Evolutionary conservation across 2,113 vertebrate species (phyloP).

Genomic region (Pogonocichla stellata): DNA sequence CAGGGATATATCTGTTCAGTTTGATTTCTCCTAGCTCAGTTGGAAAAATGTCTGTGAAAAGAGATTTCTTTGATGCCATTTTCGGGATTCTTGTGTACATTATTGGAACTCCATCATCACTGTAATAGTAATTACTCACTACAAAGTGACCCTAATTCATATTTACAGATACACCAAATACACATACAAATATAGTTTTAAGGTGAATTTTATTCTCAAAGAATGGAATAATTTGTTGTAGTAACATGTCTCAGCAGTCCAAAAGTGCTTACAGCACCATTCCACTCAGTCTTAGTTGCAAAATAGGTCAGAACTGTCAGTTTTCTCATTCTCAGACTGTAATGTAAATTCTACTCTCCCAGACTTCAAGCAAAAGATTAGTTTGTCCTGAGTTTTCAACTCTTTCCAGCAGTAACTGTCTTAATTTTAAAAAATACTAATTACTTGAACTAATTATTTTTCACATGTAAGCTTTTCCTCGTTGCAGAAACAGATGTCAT

Average conservation of each 20-base stretch:
- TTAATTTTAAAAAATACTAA: background rate
- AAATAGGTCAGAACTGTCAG: conserved; percentile 13
- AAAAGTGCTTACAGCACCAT: background rate
- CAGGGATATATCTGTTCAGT: background rate
- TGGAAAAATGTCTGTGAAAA: background rate
- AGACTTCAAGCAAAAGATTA: background rate
- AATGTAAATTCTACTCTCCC: background rate
- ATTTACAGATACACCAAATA: background rate
- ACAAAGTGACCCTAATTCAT: background rate
- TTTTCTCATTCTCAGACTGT: background rate
- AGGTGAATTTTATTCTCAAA: background rate
- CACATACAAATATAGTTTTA: background rate
- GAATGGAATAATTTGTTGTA: background rate
- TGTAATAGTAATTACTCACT: background rate
- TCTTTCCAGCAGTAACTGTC: background rate
- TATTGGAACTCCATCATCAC: background rate
- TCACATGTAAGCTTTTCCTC: background rate
- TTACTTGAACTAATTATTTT: background rate
- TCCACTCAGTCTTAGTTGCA: background rate
- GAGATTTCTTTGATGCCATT: background rate
- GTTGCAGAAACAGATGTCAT: background rate
- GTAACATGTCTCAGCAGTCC: background rate
- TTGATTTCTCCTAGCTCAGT: background rate
- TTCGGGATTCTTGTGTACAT: background rate
- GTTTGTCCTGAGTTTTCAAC: conserved; percentile 2